Base-by-base conservation (phyloP, 2,113 vertebrate genomes). In the Fulica atra region DNA sequence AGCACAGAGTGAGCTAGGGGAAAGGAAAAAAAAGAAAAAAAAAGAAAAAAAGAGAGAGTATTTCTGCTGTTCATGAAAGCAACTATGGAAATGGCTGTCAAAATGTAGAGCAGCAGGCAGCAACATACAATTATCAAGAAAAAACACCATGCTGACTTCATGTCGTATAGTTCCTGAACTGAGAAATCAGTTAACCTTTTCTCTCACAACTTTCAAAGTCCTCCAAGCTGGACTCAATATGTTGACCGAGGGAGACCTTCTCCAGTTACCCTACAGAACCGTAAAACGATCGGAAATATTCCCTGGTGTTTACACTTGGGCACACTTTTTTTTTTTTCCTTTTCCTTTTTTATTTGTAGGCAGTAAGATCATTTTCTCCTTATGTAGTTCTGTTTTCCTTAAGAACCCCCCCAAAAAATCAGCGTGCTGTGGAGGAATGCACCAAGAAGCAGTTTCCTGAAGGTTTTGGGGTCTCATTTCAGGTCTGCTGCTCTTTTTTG, bases 71-170 rank as follows among this genome's bases (percentile, higher is more conserved):
- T 98, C 97, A 95, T 94, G 93, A 98, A 98, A 98, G 97, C 98
- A 98, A 96, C 98, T 98, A 98, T 98, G 98, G 97, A 98, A 98
- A 98, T 98, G 98, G 97, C 97, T 98, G 98, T 98, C 98, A 98
- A 98, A 98, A 98, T 97, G 97, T 78, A 97, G 97, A 98, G 97
- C 98, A 98, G 98, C 98, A 98, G 98, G 98, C 92, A 98, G 98
- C 97, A 98, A 97, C 96, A 98, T 98, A 98, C 98, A 98, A 98
- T 98, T 98, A 98, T 98, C 98, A 98, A 97, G 97, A 97, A 98
- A 98, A 98, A 97, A 90, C 85, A 96, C 83, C 98, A 98, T 80
- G 98, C 98, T 98, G 98, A 97, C 96, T 98, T 97, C 92, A 96
- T 97, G 98, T 97, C 84, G 80, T 92, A 98, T 92, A 98, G 99